Conservation (phyloP, 2,888 invertebrate genomes). For the Macrosoma leucophasiata region DNA sequence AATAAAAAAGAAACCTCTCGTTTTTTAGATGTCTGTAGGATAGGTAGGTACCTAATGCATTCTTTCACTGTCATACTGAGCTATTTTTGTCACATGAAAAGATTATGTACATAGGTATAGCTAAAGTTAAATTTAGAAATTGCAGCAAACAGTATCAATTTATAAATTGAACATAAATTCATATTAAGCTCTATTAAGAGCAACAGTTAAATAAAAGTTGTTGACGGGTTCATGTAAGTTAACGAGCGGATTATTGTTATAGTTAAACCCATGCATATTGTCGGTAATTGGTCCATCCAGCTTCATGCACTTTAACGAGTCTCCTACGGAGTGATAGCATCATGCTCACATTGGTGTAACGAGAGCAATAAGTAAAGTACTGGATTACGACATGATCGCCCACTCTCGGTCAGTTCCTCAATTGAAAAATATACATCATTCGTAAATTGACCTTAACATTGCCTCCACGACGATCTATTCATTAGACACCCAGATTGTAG, state of each 20-base stretch:
- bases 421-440: conserved; percentile 56
- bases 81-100: no score
- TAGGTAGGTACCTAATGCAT: no score
- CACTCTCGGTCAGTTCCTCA: conserved; percentile 50
- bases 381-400: conserved; percentile 43
- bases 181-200: no score
- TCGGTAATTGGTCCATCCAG: conserved; percentile 14
- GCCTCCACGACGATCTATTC: conserved; percentile 32
- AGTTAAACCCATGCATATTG: conserved; percentile 8
- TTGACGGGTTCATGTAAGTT: conserved; percentile 3
- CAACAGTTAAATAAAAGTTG: no score
- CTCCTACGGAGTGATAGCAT: conserved; percentile 42
- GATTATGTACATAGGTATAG: no score
- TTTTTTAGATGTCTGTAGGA: no score
- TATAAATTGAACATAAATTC: no score
- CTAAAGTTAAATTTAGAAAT: no score
- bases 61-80: no score
- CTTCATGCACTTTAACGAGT: conserved; percentile 26
- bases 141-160: no score
- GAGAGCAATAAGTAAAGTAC: conserved; percentile 51
- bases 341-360: conserved; percentile 32
- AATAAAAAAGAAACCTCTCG: no score
- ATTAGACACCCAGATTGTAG: conserved; percentile 16
- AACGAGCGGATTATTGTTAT: conserved; percentile 1
- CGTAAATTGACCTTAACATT: conserved; percentile 57